These are phyloP conservation scores for Chinchilla lanigera DNA, from an alignment of 2,113 vertebrate species.

Conservation along the genomic window DNA sequence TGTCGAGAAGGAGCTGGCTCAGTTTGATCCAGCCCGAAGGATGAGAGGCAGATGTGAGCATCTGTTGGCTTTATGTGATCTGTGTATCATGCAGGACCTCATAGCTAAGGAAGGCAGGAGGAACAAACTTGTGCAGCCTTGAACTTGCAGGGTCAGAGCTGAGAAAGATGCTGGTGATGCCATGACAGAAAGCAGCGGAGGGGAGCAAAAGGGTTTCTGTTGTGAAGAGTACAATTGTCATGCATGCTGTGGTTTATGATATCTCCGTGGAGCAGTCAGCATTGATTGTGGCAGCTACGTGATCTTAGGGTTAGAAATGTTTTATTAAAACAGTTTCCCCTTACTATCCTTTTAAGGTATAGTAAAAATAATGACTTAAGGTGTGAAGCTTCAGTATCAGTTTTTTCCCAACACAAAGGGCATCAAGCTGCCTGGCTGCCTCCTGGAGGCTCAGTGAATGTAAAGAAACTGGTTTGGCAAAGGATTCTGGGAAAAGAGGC, in stretches of 20 bases:
- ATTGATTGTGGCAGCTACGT: background rate
- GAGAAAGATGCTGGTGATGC: background rate
- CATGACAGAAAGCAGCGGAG: background rate
- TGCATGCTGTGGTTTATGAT: background rate
- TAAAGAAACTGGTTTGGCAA: background rate
- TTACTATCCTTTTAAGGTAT: background rate
- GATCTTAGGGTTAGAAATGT: background rate
- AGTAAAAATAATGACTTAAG: background rate
- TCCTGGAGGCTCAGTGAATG: background rate
- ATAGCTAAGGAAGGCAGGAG: background rate
- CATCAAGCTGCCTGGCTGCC: background rate
- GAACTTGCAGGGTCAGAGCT: background rate
- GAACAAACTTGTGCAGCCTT: background rate
- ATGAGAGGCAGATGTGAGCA: slow-evolving; percentile 94
- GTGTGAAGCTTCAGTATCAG: background rate
- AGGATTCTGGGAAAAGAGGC: background rate
- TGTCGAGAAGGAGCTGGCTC: slow-evolving; percentile 95
- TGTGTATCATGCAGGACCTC: background rate
- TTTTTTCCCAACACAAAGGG: background rate
- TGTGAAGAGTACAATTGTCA: background rate
- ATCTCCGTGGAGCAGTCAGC: background rate
- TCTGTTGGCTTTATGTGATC: slow-evolving; percentile 37
- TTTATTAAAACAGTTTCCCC: background rate
- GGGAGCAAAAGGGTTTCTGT: background rate
- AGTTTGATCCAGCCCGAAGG: slow-evolving; percentile 91